Conservation (phyloP, 2,797 vertebrate species). For the Gambusia yucatana region DNA sequence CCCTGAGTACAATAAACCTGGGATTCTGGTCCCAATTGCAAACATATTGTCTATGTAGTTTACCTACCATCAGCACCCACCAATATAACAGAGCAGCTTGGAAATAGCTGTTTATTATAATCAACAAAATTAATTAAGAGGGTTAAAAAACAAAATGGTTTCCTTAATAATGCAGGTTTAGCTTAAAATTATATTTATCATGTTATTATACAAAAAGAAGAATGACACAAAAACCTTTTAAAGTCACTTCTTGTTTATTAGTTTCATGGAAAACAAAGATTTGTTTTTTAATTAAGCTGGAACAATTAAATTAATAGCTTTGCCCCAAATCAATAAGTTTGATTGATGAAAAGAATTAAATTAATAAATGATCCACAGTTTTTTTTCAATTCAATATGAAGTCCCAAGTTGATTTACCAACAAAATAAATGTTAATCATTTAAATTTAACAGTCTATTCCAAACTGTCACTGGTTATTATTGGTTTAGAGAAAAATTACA, state of each 20-base stretch:
- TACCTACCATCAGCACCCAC: not conserved
- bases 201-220: not conserved
- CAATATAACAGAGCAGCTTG: not conserved
- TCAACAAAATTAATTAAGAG: not conserved
- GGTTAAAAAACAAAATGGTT: not conserved
- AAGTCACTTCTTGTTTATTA: slow-evolving; percentile 31
- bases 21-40: not conserved
- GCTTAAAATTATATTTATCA: not conserved
- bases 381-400: slow-evolving; percentile 3
- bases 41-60: not conserved
- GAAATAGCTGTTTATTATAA: not conserved
- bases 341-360: not conserved
- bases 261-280: slow-evolving; percentile 17
- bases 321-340: not conserved
- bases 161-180: not conserved
- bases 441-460: not conserved
- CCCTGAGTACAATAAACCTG: not conserved
- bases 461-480: not conserved
- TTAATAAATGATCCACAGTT: not conserved
- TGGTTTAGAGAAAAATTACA: not conserved
- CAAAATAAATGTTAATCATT: not conserved
- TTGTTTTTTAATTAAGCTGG: not conserved
- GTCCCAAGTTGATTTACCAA: not conserved
- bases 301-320: not conserved
- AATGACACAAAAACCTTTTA: not conserved